Evolutionary conservation across 2,797 vertebrate species (phyloP).

Genomic region (Hirundo rustica): DNA sequence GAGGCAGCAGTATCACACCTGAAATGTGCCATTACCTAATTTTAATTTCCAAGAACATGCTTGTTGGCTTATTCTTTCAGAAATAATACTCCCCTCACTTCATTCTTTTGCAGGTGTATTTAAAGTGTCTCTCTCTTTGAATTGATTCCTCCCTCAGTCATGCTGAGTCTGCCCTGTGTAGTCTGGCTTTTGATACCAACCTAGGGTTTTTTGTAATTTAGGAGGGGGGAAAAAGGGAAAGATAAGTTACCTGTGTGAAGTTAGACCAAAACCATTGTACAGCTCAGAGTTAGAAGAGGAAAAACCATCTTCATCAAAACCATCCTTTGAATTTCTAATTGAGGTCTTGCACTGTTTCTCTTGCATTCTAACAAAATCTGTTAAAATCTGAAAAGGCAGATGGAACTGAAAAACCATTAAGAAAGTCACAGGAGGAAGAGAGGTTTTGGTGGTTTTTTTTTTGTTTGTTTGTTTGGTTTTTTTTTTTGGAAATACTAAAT

Average conservation of each 20-base stretch:
- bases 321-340: background rate
- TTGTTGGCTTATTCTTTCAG: background rate
- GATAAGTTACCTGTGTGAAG: background rate
- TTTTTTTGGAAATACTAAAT: background rate
- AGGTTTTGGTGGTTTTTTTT: no score
- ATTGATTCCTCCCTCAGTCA: background rate
- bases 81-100: background rate
- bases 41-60: background rate
- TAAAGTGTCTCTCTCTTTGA: background rate
- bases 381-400: background rate
- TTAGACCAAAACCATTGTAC: background rate
- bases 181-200: background rate
- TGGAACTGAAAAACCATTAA: background rate
- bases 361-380: background rate
- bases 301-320: background rate
- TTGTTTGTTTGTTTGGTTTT: no score
- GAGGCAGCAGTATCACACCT: background rate
- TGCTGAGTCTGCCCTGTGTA: background rate
- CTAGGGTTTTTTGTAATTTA: background rate
- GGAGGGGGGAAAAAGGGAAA: background rate
- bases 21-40: background rate
- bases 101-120: background rate
- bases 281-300: background rate
- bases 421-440: background rate
- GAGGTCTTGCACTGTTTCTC: background rate